These are phyloP conservation scores for Oceanodroma leucorhoa DNA, from an alignment of 2,797 vertebrate species.

Conservation along the genomic window DNA sequence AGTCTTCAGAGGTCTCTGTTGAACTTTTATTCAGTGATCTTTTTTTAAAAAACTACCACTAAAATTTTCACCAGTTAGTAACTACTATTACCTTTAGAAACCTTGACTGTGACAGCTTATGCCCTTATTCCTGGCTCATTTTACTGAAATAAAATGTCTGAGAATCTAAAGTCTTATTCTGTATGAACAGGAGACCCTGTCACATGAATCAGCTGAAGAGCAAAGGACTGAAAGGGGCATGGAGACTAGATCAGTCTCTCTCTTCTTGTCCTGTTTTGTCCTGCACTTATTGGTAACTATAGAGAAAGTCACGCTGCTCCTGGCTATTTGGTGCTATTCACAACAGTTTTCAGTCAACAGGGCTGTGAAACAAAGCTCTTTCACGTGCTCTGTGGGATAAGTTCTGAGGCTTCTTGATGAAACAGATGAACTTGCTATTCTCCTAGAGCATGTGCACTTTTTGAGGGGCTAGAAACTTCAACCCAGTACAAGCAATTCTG, in stretches of 20 bases:
- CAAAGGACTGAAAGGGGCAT: background rate
- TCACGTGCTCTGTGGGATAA: background rate
- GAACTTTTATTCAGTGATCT: background rate
- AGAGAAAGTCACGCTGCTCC: background rate
- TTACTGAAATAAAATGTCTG: background rate
- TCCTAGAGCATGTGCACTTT: background rate
- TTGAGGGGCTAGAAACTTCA: background rate
- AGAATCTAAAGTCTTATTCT: background rate
- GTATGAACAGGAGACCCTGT: background rate
- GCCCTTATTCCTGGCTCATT: background rate
- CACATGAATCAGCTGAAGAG: background rate
- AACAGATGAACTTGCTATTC: background rate
- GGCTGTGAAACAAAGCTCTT: background rate
- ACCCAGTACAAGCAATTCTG: background rate
- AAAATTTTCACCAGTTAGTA: background rate
- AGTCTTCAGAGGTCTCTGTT: background rate
- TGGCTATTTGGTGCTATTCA: background rate
- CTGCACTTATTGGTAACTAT: background rate
- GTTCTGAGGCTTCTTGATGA: background rate
- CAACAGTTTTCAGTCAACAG: background rate
- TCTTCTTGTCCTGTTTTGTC: background rate
- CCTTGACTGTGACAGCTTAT: background rate
- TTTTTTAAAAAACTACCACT: background rate
- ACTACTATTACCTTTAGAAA: background rate
- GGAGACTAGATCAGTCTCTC: background rate